phyloP scores from a whole-genome alignment of 2,797 vertebrate genomes.

The Mus minutoides region DNA sequence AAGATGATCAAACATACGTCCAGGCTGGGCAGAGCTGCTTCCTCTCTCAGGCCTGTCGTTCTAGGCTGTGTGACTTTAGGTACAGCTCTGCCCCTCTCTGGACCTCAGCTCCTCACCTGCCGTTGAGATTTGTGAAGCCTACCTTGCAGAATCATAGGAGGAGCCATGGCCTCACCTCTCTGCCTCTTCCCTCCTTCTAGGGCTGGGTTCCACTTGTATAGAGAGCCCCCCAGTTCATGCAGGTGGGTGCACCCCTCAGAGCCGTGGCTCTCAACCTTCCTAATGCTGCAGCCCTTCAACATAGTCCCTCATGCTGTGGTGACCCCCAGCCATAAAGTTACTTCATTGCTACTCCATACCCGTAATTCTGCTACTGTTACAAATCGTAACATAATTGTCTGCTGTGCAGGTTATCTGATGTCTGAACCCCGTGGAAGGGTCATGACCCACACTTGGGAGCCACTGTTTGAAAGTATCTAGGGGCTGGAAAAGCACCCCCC shows the following conservation, averaged over 20 bases:
- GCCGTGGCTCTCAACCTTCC: too few species aligned
- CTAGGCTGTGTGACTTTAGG: neutral
- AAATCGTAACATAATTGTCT: neutral
- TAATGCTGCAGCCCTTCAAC: neutral
- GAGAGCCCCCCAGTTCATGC: neutral
- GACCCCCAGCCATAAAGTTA: neutral
- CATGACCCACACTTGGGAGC: neutral
- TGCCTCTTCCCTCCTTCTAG: neutral
- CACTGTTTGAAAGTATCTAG: fast-evolving
- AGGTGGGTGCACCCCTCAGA: neutral
- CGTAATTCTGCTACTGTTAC: neutral
- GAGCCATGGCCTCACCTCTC: too few species aligned
- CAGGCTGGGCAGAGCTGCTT: neutral
- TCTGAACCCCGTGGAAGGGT: neutral
- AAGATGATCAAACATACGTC: fast-evolving
- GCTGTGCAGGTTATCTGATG: neutral
- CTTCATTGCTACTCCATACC: neutral
- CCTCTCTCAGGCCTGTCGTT: neutral
- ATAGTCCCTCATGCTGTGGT: neutral
- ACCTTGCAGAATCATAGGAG: neutral
- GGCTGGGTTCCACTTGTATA: fast-evolving
- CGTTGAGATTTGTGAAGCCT: neutral
- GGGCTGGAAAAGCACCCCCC: fast-evolving
- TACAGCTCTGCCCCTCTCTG: neutral
- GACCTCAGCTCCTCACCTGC: neutral